phyloP scores from a whole-genome alignment of 2,888 invertebrate genomes.

The Sphaerophoria rueppellii region DNA sequence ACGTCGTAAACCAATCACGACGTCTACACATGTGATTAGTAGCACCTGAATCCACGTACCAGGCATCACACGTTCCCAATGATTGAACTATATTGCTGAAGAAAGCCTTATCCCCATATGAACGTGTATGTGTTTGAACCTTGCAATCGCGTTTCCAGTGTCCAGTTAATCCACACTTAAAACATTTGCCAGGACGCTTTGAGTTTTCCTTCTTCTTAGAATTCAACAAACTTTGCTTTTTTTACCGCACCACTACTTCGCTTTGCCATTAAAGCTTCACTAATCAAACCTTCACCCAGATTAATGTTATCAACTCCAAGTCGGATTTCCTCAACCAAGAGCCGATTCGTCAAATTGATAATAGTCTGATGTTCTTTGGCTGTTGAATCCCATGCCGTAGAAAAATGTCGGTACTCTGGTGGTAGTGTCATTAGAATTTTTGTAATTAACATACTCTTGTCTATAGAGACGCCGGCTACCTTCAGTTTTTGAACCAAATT shows the following conservation, averaged over 20 bases:
- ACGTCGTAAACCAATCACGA: conserved; percentile 41
- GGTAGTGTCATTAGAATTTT: background rate
- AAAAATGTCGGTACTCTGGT: conserved; percentile 5
- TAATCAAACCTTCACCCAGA: background rate
- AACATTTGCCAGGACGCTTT: background rate
- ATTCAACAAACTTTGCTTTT: background rate
- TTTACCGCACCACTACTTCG: background rate
- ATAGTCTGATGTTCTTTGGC: background rate
- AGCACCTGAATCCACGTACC: conserved; percentile 47
- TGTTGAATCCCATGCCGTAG: background rate
- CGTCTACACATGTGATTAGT: conserved; percentile 40
- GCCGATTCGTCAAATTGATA: background rate
- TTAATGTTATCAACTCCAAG: background rate
- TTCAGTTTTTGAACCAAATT: background rate
- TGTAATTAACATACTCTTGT: background rate
- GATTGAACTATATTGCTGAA: conserved; percentile 20
- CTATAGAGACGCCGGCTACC: background rate
- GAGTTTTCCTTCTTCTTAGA: too few species aligned
- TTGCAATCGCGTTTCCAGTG: background rate
- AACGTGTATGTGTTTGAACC: background rate
- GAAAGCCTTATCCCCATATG: background rate
- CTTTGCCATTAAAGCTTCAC: background rate
- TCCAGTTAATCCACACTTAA: background rate
- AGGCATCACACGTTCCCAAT: conserved; percentile 28
- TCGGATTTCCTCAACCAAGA: background rate